phyloP scores from a whole-genome alignment of 2,888 invertebrate species.

The Machimus atricapillus region DNA sequence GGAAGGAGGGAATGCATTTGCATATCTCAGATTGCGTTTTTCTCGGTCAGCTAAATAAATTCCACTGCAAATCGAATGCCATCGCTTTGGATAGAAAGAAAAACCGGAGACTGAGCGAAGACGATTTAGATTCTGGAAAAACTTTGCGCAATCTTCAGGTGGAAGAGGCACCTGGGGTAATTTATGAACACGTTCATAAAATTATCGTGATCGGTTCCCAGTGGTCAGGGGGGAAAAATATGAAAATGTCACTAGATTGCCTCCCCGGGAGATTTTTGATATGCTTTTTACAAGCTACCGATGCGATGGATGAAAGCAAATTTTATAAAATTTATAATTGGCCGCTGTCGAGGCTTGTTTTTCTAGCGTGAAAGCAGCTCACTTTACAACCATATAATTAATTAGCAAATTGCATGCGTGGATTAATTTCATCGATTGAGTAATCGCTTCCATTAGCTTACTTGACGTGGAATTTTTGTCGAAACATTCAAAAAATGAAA shows the following conservation, averaged over 20 bases:
- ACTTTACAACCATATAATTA: not conserved
- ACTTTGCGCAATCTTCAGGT: not conserved
- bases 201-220: not conserved
- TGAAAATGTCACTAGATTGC: conserved; percentile 14
- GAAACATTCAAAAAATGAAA: not conserved
- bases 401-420: conserved; percentile 18
- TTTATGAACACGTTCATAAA: not conserved
- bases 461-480: not conserved
- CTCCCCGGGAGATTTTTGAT: not conserved
- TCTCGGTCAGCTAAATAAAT: not conserved
- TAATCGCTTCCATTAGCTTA: conserved; percentile 2
- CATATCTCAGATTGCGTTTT: not conserved
- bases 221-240: not conserved
- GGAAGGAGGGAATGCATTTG: not conserved
- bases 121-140: not conserved
- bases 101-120: not conserved
- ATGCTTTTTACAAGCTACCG: not conserved
- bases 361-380: not conserved
- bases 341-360: not conserved
- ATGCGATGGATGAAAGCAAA: not conserved
- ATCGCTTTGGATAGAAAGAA: not conserved
- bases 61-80: not conserved
- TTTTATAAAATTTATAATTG: not conserved
- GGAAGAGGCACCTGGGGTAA: not conserved
- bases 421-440: conserved; percentile 14